phyloP scores from a whole-genome alignment of 1,140 invertebrate species.

The Hylaeus anthracinus region DNA sequence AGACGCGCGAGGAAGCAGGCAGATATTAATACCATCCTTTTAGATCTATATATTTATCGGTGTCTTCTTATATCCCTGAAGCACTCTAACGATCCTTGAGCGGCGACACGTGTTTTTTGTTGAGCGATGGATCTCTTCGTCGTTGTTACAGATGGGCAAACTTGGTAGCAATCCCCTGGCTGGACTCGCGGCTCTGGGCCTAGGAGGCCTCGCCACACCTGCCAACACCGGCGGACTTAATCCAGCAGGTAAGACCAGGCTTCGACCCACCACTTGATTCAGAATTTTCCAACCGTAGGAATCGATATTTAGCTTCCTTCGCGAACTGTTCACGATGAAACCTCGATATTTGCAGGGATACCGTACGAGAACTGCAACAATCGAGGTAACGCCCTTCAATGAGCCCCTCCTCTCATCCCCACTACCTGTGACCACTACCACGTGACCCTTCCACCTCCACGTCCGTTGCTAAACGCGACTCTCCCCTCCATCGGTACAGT shows the following conservation, averaged over 20 bases:
- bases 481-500: no score
- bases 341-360: no score
- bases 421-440: no score
- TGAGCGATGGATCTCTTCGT: conserved; percentile 73
- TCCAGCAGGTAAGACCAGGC: conserved; percentile 87
- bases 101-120: conserved; percentile 34
- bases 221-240: conserved; percentile 92
- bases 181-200: conserved; percentile 90
- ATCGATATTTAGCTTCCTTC: no score
- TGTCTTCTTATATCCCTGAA: conserved; percentile 54
- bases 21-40: conserved; percentile 28
- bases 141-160: conserved; percentile 88
- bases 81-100: conserved; percentile 17
- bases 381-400: no score
- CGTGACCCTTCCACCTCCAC: no score
- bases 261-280: neutral
- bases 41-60: conserved; percentile 51
- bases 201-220: conserved; percentile 89
- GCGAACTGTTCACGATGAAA: no score
- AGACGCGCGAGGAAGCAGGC: conserved; percentile 55
- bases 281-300: no score
- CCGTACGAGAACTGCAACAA: no score
- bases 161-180: conserved; percentile 92
- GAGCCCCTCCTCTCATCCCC: no score
- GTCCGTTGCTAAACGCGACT: no score